Evolutionary conservation across 2,888 invertebrate genomes (phyloP).

Genomic region (Hoplodrina ambigua): DNA sequence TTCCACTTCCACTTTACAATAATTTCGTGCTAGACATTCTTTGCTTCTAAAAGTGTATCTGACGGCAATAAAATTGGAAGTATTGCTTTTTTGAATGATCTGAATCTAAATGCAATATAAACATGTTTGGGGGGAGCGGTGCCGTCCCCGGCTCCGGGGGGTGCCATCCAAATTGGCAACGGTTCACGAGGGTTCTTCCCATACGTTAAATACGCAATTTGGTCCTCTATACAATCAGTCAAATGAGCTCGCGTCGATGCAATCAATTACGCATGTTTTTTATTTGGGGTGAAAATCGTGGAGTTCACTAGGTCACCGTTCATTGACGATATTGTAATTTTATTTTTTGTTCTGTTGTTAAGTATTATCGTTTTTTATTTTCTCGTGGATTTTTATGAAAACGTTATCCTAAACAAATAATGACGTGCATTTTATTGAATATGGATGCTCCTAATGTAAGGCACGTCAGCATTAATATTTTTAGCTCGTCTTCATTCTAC

Average conservation of each 20-base stretch:
- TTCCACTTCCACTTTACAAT: conserved; percentile 63
- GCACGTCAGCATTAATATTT: conserved; percentile 25
- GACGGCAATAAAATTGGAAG: conserved; percentile 57
- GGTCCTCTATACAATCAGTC: conserved; percentile 86
- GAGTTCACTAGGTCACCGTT: conserved; percentile 79
- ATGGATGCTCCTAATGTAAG: conserved; percentile 16
- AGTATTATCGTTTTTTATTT: conserved; percentile 19
- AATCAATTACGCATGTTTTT: conserved; percentile 88
- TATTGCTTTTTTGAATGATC: conserved; percentile 77
- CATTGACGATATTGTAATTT: conserved; percentile 55
- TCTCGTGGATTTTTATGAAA: conserved; percentile 26
- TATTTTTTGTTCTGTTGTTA: conserved; percentile 35
- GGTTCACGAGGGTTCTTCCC: conserved; percentile 85
- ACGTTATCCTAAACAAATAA: conserved; percentile 57
- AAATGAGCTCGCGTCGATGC: conserved; percentile 87
- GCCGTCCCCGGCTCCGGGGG: conserved; percentile 71
- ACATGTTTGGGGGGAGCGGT: conserved; percentile 73
- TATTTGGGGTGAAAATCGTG: conserved; percentile 71
- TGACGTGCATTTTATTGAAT: conserved; percentile 49
- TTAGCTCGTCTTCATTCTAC: not conserved
- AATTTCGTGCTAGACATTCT: conserved; percentile 46
- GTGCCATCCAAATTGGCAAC: conserved; percentile 85
- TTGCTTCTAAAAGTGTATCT: conserved; percentile 48
- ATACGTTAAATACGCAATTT: conserved; percentile 89
- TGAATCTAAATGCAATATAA: conserved; percentile 78